Percentiles rank a stretch among this genome's conserved stretches.
phyloP scores from a whole-genome alignment of 2,797 vertebrate species.

The Leptoclinus maculatus region DNA sequence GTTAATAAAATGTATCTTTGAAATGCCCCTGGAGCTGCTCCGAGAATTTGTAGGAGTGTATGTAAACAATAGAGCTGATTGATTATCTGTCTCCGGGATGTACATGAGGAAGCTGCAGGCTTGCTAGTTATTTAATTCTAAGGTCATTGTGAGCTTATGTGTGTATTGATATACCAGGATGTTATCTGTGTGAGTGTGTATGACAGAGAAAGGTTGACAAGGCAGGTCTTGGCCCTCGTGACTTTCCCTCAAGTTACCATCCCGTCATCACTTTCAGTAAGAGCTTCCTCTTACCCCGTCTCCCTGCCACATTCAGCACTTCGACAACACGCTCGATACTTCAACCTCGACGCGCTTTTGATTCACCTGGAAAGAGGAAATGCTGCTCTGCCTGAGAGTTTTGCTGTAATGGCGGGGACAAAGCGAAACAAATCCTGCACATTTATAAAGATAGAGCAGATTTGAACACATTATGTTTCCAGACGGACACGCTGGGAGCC shows the following conservation, averaged over 20 bases:
- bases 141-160: slow-evolving; percentile 61
- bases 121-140: slow-evolving; percentile 48
- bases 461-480: slow-evolving; percentile 34
- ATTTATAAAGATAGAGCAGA: slow-evolving; percentile 22
- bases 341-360: slow-evolving; percentile 15
- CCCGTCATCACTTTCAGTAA: slow-evolving; percentile 76
- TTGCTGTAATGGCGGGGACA: not conserved
- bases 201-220: slow-evolving; percentile 58
- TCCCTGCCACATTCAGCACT: slow-evolving; percentile 61
- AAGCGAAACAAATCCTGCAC: not conserved
- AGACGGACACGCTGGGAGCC: slow-evolving; percentile 30
- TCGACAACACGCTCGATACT: slow-evolving; percentile 33
- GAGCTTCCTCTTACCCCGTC: slow-evolving; percentile 67
- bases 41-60: slow-evolving; percentile 43
- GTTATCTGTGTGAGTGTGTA: slow-evolving; percentile 1
- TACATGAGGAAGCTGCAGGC: slow-evolving; percentile 41
- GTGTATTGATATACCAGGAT: slow-evolving; percentile 50
- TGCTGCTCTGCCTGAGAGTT: not conserved
- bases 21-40: slow-evolving; percentile 38
- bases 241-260: slow-evolving; percentile 77
- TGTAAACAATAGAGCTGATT: slow-evolving; percentile 61
- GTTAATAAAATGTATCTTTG: slow-evolving; percentile 51
- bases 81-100: slow-evolving; percentile 56
- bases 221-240: slow-evolving; percentile 65
- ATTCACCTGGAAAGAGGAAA: slow-evolving; percentile 41